Base-by-base conservation (phyloP, 2,113 vertebrate genomes). In the Vulpes ferrilata region DNA sequence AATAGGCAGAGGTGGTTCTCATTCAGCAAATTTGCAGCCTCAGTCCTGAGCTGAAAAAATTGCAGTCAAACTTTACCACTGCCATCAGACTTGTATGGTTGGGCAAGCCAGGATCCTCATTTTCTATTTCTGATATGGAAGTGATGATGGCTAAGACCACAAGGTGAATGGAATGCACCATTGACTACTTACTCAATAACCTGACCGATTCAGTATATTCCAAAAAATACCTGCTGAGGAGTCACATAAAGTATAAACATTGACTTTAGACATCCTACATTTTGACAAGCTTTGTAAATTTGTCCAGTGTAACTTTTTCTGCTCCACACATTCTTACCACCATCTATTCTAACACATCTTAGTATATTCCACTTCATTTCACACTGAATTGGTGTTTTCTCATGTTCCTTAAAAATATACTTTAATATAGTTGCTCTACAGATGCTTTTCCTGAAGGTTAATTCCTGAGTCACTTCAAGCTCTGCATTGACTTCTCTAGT, bases 71-170 rank as follows among this genome's bases (percentile, higher is more conserved):
- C 48, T 83, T 65, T 20, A 19, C 19, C 15, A 27, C 27, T 60
- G 48, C 15, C 51, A 64, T 89, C 65, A 73, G n/a, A 79, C 12
- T 78, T 87, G 1, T 60, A 9, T 53, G 27, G 9, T 43, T 95
- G 55, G 38, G 48, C 57, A 55, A 79, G 22, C 90, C n/a, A 73
- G 85, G 23, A 9, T 82, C 57, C 35, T 94, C 35, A 57, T 17
- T 94, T 91, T 96, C 4, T 48, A 1, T 85, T 96, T 94, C 60
- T 95, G 51, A 82, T 30, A 11, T 35, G 65, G 30, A 64, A 73
- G 4, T 53, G 11, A 59, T 55, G 53, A 69, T 65, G 43, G 11
- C 19, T 88, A 73, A 71, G 71, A 88, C 32, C 53, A 48, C 8
- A 35, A 38, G 57, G 60, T 86, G 51, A 67, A 51, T 60, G 67